phyloP scores from a whole-genome alignment of 2,888 invertebrate genomes.

The Abscondita cerata region DNA sequence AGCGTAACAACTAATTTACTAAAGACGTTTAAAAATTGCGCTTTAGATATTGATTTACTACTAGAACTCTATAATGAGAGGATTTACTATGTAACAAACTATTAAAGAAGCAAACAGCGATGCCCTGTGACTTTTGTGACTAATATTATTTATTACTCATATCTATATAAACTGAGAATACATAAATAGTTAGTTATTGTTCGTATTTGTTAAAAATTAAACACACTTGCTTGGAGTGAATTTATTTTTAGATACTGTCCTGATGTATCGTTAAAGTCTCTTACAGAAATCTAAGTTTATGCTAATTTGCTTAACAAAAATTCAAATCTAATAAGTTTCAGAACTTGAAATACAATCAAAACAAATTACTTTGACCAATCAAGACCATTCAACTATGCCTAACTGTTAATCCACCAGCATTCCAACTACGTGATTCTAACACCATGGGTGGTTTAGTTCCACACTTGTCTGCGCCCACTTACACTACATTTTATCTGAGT shows the following conservation, averaged over 20 bases:
- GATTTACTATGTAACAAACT: slow-evolving; percentile 36
- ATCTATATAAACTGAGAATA: slow-evolving; percentile 45
- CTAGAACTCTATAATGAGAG: slow-evolving; percentile 35
- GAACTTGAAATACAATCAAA: slow-evolving; percentile 2
- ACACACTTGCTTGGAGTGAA: slow-evolving; percentile 9
- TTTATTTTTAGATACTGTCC: not conserved
- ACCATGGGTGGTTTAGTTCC: slow-evolving; percentile 55
- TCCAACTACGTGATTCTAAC: slow-evolving; percentile 49
- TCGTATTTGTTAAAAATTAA: slow-evolving; percentile 30
- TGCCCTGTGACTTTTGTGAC: slow-evolving; percentile 38
- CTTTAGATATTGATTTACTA: slow-evolving; percentile 31
- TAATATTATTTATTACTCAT: slow-evolving; percentile 48
- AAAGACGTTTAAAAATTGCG: slow-evolving; percentile 14
- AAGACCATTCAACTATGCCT: slow-evolving; percentile 14
- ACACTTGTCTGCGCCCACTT: slow-evolving; percentile 56
- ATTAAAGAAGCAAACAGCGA: slow-evolving; percentile 32
- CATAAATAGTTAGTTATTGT: slow-evolving; percentile 41
- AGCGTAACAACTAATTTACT: slow-evolving; percentile 16
- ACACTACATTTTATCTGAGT: slow-evolving; percentile 30
- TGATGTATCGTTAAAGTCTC: not conserved
- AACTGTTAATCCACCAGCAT: slow-evolving; percentile 37
- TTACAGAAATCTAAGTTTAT: not conserved
- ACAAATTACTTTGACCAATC: not conserved
- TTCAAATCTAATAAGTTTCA: not conserved
- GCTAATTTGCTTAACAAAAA: too few species aligned